Evolutionary conservation across 2,797 vertebrate genomes (phyloP).

Genomic region (Sebastes umbrosus): DNA sequence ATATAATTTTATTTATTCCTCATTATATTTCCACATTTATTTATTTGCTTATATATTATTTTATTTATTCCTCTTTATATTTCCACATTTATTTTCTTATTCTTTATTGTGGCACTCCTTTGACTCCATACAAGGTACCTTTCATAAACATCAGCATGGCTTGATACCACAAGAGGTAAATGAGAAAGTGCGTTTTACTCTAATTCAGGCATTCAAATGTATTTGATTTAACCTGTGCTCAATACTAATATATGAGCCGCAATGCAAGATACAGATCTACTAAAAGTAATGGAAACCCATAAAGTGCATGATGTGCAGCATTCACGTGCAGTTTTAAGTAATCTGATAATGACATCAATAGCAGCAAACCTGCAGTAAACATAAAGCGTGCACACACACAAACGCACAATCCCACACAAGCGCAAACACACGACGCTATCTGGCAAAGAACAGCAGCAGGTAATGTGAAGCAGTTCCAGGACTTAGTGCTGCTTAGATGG

Average conservation of each 20-base stretch:
- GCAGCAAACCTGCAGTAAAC: slow-evolving; percentile 26
- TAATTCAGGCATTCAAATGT: neutral
- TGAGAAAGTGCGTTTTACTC: neutral
- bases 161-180: neutral
- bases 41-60: too few relatives aligned
- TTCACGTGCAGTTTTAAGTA: slow-evolving; percentile 14
- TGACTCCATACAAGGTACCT: neutral
- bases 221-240: slow-evolving; percentile 6
- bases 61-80: too few relatives aligned
- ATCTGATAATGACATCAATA: slow-evolving; percentile 39
- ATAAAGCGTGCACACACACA: neutral
- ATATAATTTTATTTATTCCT: too few relatives aligned
- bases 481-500: slow-evolving; percentile 80
- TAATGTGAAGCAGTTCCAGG: slow-evolving; percentile 82
- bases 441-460: slow-evolving; percentile 73
- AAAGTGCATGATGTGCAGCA: slow-evolving; percentile 15
- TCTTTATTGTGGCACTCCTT: too few relatives aligned
- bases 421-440: slow-evolving; percentile 33
- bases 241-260: neutral
- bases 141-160: neutral
- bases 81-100: too few relatives aligned
- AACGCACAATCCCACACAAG: slow-evolving; percentile 7
- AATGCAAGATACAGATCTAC: slow-evolving; percentile 2
- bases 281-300: slow-evolving; percentile 25
- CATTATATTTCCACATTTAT: too few relatives aligned